phyloP scores from a whole-genome alignment of 2,888 invertebrate genomes.

The Hetaerina titia region DNA sequence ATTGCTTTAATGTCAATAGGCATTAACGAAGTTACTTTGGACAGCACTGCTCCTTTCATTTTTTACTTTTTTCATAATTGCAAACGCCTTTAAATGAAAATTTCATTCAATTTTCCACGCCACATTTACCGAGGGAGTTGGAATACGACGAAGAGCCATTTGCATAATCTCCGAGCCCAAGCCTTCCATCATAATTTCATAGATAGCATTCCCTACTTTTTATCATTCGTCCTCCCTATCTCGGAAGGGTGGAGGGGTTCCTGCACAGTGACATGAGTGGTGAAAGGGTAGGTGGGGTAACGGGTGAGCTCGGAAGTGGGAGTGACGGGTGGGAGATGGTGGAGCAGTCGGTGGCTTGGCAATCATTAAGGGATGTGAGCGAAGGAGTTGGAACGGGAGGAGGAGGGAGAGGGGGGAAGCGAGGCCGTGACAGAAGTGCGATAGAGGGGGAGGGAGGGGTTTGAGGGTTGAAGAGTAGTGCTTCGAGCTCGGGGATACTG shows the following conservation, averaged over 20 bases:
- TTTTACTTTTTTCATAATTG: too few relatives aligned
- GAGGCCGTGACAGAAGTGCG: not conserved
- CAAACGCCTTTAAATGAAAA: not conserved
- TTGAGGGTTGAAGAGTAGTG: not conserved
- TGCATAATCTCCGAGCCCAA: not conserved
- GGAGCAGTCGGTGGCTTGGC: too few relatives aligned
- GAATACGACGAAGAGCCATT: not conserved
- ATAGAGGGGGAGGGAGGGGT: not conserved
- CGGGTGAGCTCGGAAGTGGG: not conserved
- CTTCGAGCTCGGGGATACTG: not conserved
- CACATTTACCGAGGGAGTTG: not conserved
- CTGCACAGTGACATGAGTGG: not conserved
- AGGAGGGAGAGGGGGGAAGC: not conserved
- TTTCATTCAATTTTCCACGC: not conserved
- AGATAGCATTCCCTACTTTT: not conserved
- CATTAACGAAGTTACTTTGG: too few relatives aligned
- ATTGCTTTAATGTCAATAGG: too few relatives aligned
- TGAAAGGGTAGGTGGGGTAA: not conserved
- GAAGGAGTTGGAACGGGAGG: not conserved
- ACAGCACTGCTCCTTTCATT: too few relatives aligned
- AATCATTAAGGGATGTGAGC: too few relatives aligned
- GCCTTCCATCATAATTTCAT: not conserved
- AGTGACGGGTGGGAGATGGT: not conserved
- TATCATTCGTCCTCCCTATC: not conserved
- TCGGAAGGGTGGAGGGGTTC: not conserved